Evolutionary conservation across 2,888 invertebrate genomes (phyloP).

Genomic region (Macropis europaea): DNA sequence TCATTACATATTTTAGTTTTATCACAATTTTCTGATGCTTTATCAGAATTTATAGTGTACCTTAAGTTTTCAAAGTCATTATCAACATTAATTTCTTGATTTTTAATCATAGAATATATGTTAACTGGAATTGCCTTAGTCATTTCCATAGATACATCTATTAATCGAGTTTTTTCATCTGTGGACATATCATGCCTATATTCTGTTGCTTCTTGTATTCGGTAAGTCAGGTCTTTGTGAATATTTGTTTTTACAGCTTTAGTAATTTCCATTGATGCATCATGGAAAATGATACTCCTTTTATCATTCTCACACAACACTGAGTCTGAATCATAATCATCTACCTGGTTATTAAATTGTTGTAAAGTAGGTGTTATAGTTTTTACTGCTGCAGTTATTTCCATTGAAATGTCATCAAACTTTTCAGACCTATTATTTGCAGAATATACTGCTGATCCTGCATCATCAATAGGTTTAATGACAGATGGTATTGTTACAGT

Average conservation of each 20-base stretch:
- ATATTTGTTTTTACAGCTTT: constrained; percentile 2
- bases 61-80: not conserved
- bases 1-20: not conserved
- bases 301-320: not conserved
- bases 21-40: not conserved
- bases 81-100: not conserved
- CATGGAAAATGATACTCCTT: not conserved
- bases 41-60: not conserved
- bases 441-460: not conserved
- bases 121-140: constrained; percentile 5
- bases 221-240: not conserved
- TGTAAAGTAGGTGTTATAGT: not conserved
- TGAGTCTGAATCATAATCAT: not conserved
- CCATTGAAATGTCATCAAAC: constrained; percentile 45
- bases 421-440: constrained; percentile 4
- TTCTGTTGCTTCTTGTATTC: not conserved
- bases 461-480: not conserved
- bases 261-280: constrained; percentile 51
- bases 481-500: constrained; percentile 6
- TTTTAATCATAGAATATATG: not conserved
- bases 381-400: constrained; percentile 42
- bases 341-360: not conserved
- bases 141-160: constrained; percentile 25
- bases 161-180: constrained; percentile 2
- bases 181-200: not conserved